Evolutionary conservation across 2,888 invertebrate genomes (phyloP), one percentile per base, ranked within the genome.

Genomic region (Apoda limacodes): DNA sequence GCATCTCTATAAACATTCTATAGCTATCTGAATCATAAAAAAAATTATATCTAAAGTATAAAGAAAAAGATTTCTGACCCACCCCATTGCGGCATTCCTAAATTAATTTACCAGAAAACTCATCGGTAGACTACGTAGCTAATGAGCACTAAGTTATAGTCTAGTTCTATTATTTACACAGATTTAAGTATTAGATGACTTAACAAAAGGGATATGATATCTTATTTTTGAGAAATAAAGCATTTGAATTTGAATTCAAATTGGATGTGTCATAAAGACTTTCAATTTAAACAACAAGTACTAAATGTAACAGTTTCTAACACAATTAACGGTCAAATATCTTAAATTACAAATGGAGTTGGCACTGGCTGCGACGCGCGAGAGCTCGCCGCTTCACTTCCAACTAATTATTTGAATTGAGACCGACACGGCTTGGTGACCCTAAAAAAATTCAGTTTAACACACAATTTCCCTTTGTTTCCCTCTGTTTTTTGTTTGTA

Each of bases 341-440:
- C 64, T 71, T 69, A 71, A 68, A 69, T 71, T 68, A 69, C 64
- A 65, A 71, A 70, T 65, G 63, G 60, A 69, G 70, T 68, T 68
- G 70, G 67, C 68, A 70, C 55, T 50, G 62, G 56, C 52, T 54
- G 48, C 63, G 63, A 66, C 64, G 57, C 60, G 60, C 63, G 64
- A 61, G 60, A 60, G 57, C 61, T 66, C 60, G 66, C 65, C 61
- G 65, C 64, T 52, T 63, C 58, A 58, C 37, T 39, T 17, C 64
- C 52, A 62, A 54, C 61, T 68, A 68, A 72, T 71, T 70, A 67
- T 70, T 68, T 64, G 62, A 60, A 69, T 63, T 57, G 58, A 54
- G 65, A 64, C 58, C 60, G 63, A 62, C 17, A 17, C 63, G 54
- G 45, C 45, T 55, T 52, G 54, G 52, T 55, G 55, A 56, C 56